Evolutionary conservation across 2,888 invertebrate species (phyloP).

Genomic region (Sinhomidia bicolor): DNA sequence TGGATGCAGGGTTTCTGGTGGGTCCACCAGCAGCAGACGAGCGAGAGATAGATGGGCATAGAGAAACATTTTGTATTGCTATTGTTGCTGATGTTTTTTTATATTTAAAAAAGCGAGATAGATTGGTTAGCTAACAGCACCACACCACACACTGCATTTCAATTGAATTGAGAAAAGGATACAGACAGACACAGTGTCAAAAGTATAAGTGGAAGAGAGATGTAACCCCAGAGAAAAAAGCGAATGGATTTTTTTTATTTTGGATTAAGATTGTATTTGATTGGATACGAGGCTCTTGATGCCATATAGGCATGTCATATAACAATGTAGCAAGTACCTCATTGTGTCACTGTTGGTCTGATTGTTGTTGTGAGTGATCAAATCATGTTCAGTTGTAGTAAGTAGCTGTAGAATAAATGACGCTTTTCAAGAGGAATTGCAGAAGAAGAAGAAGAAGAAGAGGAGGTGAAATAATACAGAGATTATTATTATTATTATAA

Average conservation of each 20-base stretch:
- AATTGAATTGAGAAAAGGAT: slow-evolving; percentile 21
- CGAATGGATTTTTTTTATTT: background rate
- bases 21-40: too few relatives aligned
- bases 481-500: too few relatives aligned
- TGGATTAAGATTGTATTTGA: background rate
- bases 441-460: background rate
- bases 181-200: background rate
- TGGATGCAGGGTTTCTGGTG: background rate
- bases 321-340: slow-evolving; percentile 18
- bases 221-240: slow-evolving; percentile 42
- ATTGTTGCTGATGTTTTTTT: background rate
- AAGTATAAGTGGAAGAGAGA: background rate
- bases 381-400: background rate
- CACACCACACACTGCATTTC: background rate
- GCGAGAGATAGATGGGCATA: background rate
- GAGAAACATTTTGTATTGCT: background rate
- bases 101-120: slow-evolving; percentile 6
- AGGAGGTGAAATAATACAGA: background rate
- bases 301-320: background rate
- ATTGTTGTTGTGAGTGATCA: slow-evolving; percentile 5
- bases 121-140: slow-evolving; percentile 35
- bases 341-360: slow-evolving; percentile 27
- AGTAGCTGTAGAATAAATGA: background rate
- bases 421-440: background rate
- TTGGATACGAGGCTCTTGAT: background rate